phyloP scores from a whole-genome alignment of 1,140 invertebrate genomes.

The Drosophila biarmipes region DNA sequence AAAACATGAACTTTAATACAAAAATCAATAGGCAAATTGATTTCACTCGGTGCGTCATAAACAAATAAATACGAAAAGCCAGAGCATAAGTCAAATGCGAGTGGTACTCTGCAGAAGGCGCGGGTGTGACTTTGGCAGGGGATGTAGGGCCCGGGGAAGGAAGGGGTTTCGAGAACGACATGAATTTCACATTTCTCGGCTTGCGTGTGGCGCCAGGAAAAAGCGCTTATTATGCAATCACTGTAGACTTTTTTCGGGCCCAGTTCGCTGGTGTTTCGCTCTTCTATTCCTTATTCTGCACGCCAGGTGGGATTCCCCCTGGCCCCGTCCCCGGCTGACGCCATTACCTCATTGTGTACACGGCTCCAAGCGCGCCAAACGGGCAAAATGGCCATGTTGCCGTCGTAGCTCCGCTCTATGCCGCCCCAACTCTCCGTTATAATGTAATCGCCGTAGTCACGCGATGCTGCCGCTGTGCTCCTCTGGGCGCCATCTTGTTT shows the following conservation, averaged over 20 bases:
- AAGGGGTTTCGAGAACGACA: constrained; percentile 35
- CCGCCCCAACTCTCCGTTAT: constrained; percentile 84
- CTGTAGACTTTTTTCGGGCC: constrained; percentile 62
- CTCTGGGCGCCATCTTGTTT: constrained; percentile 74
- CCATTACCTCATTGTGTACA: constrained; percentile 84
- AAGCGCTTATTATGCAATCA: constrained; percentile 80
- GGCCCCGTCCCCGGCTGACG: constrained; percentile 8
- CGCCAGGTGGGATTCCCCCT: constrained; percentile 61
- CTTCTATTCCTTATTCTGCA: constrained; percentile 53
- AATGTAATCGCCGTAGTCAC: constrained; percentile 84
- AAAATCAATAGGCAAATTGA: constrained; percentile 76
- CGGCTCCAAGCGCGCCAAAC: constrained; percentile 83
- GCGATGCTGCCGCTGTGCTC: constrained; percentile 64
- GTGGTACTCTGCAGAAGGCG: constrained; percentile 17
- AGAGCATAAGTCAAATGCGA: constrained; percentile 55
- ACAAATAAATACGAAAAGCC: constrained; percentile 47
- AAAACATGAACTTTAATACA: constrained; percentile 64
- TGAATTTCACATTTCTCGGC: constrained; percentile 72
- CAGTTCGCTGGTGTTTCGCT: constrained; percentile 19
- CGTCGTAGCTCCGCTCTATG: constrained; percentile 83
- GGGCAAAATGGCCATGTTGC: constrained; percentile 83
- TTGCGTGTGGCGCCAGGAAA: constrained; percentile 78
- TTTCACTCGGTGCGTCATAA: constrained; percentile 63
- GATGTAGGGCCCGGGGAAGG: constrained; percentile 1
- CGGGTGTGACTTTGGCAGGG: constrained; percentile 10